phyloP scores from a whole-genome alignment of 2,113 vertebrate genomes.

The Calyptomena viridis region DNA sequence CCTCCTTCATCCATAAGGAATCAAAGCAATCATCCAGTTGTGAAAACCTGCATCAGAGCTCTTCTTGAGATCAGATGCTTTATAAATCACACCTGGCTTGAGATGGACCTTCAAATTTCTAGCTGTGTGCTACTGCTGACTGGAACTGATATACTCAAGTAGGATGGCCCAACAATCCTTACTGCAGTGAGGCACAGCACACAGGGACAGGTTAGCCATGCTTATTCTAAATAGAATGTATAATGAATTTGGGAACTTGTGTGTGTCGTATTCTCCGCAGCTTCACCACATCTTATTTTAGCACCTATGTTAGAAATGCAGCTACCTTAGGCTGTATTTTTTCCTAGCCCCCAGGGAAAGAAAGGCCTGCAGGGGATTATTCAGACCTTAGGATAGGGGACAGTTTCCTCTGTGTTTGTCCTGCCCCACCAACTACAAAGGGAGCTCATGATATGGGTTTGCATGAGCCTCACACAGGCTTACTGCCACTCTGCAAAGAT shows the following conservation, averaged over 20 bases:
- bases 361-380: neutral
- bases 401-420: neutral
- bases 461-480: neutral
- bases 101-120: neutral
- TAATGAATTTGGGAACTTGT: neutral
- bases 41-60: neutral
- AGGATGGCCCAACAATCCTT: neutral
- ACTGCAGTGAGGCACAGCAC: neutral
- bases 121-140: neutral
- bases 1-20: neutral
- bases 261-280: neutral
- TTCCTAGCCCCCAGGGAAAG: neutral
- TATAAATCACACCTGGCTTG: neutral
- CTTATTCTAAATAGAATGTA: neutral
- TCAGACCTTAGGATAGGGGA: neutral
- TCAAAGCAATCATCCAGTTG: rapidly evolving
- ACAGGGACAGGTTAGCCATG: rapidly evolving
- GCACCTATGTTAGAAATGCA: neutral
- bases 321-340: neutral
- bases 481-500: neutral
- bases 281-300: neutral
- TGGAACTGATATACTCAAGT: neutral
- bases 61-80: neutral
- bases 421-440: neutral
- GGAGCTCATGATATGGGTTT: neutral